Conservation (phyloP, 2,113 vertebrate species). For the Numida meleagris region DNA sequence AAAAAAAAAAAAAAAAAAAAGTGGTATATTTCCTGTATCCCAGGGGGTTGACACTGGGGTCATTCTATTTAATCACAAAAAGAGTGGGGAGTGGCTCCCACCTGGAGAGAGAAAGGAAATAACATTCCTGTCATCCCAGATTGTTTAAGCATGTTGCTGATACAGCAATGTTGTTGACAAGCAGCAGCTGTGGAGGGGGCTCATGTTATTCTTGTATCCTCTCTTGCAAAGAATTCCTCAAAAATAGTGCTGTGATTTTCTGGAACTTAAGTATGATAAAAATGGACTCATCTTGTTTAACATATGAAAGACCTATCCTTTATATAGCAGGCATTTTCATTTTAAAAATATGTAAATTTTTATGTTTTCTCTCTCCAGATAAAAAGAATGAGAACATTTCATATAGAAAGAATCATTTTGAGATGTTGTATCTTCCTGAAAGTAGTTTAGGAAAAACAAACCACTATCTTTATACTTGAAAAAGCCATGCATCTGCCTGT, state of each 20-base stretch:
- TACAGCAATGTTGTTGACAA: neutral
- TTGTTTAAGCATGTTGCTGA: slow-evolving; percentile 3
- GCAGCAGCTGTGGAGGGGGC: neutral
- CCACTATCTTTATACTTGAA: neutral
- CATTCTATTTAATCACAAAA: slow-evolving; percentile 1
- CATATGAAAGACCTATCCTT: slow-evolving; percentile 16
- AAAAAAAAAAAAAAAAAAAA: neutral
- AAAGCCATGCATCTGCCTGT: neutral
- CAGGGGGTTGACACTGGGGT: neutral
- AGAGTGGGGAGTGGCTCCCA: slow-evolving; percentile 16
- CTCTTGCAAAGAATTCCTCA: slow-evolving; percentile 32
- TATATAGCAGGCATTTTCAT: neutral
- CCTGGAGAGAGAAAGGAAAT: slow-evolving; percentile 43
- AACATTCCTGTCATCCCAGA: neutral
- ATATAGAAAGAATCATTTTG: neutral
- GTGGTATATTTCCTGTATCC: neutral
- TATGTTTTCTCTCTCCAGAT: neutral
- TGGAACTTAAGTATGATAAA: slow-evolving; percentile 4
- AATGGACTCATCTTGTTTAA: slow-evolving; percentile 11
- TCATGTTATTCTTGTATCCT: neutral
- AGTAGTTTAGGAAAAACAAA: neutral
- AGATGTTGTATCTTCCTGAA: neutral
- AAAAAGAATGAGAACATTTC: neutral
- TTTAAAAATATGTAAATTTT: neutral
- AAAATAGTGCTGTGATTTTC: slow-evolving; percentile 4